A percentile compares a stretch with the other conserved stretches of the same genome.
Conservation (phyloP, 23 tunicate species). For the Ascidia mentula region DNA sequence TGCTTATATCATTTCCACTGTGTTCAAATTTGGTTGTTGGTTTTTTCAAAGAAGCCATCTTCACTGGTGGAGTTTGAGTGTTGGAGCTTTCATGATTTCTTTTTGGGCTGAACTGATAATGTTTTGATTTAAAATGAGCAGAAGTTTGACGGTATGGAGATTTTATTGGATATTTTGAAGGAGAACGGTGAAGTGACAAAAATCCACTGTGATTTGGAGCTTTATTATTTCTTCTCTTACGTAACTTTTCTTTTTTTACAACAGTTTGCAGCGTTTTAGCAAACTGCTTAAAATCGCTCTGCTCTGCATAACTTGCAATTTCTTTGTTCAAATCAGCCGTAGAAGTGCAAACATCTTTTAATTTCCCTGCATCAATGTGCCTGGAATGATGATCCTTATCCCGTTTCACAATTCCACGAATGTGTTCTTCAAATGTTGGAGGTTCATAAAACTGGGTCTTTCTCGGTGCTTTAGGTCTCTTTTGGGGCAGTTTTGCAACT, state of each 20-base stretch:
- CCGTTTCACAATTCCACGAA: slow-evolving; percentile 6
- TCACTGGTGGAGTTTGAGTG: neutral
- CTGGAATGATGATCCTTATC: neutral
- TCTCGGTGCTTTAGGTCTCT: neutral
- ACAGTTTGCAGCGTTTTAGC: slow-evolving; percentile 8
- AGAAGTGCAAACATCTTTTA: slow-evolving; percentile 15
- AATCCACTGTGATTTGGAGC: slow-evolving; percentile 13
- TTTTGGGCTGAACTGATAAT: neutral
- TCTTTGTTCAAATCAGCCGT: slow-evolving; percentile 12
- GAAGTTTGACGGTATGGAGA: neutral
- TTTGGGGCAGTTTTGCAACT: neutral
- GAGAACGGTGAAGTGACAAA: slow-evolving; percentile 14
- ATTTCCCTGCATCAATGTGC: too few species aligned
- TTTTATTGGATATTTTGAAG: neutral
- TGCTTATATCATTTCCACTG: neutral
- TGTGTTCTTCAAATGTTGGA: slow-evolving; percentile 7
- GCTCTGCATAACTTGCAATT: neutral
- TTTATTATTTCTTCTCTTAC: neutral
- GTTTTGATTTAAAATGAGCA: neutral
- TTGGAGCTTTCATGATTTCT: neutral
- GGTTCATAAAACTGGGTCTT: neutral
- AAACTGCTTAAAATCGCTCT: slow-evolving; percentile 15
- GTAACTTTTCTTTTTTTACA: slow-evolving; percentile 13
- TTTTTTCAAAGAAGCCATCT: neutral
- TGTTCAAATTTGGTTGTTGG: neutral